A percentile compares a stretch with the other conserved stretches of the same genome.
phyloP scores from a whole-genome alignment of 2,113 vertebrate genomes.

The Poeciliopsis retropinna region DNA sequence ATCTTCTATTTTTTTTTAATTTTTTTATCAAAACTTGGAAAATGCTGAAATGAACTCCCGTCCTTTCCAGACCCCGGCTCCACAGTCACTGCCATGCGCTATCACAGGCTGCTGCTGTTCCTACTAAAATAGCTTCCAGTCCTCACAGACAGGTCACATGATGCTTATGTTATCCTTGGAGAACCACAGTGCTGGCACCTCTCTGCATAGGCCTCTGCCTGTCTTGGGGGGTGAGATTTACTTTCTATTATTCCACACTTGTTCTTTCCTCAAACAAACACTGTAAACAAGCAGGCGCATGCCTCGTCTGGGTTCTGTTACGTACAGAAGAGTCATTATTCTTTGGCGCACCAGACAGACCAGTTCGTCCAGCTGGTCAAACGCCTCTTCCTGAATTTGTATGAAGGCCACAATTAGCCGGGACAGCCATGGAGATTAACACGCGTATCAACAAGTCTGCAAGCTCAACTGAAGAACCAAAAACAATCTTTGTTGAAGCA shows the following conservation, averaged over 20 bases:
- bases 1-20: neutral
- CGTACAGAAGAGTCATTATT: neutral
- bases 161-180: conserved; percentile 23
- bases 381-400: neutral
- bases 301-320: neutral
- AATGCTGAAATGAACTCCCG: neutral
- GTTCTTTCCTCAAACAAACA: neutral
- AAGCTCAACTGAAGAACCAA: neutral
- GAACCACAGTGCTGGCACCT: neutral
- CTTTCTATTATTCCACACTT: neutral
- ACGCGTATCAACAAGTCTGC: neutral
- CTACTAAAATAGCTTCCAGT: conserved; percentile 21
- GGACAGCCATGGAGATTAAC: too few relatives aligned
- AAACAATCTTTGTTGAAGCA: neutral
- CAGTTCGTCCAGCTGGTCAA: conserved; percentile 6
- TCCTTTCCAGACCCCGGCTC: neutral
- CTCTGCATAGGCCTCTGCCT: conserved; percentile 1
- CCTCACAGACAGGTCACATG: conserved; percentile 35
- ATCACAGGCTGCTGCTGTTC: conserved; percentile 21
- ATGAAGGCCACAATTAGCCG: neutral
- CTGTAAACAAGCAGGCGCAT: neutral
- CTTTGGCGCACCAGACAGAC: neutral
- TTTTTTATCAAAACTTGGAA: neutral
- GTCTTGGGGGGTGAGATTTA: neutral
- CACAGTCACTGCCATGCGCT: conserved; percentile 8